These are phyloP conservation scores for Lanistes nyassanus DNA, from an alignment of 1,140 invertebrate genomes.

Conservation along the genomic window DNA sequence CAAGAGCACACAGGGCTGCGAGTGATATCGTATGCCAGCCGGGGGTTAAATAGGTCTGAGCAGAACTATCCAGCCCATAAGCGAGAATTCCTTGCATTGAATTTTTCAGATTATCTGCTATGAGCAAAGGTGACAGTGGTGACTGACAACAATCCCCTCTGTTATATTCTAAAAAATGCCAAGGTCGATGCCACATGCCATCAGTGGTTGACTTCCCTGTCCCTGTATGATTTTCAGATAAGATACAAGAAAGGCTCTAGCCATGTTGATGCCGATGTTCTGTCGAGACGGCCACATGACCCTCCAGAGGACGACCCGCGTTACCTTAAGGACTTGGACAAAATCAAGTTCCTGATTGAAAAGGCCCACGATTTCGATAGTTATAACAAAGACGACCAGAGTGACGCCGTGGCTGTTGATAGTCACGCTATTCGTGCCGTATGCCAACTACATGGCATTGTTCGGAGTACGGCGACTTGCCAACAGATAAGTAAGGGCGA, in stretches of 20 bases:
- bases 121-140: slow-evolving; percentile 23
- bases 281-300: neutral
- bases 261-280: slow-evolving; percentile 12
- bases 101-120: slow-evolving; percentile 32
- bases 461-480: no score
- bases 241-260: slow-evolving; percentile 19
- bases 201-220: slow-evolving; percentile 6
- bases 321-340: no score
- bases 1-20: slow-evolving; percentile 37
- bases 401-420: no score
- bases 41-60: slow-evolving; percentile 19
- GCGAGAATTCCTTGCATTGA: slow-evolving; percentile 28
- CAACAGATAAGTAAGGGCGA: no score
- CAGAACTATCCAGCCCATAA: slow-evolving; percentile 34
- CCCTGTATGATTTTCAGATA: slow-evolving; percentile 21
- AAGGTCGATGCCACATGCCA: slow-evolving; percentile 2
- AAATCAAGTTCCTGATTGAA: no score
- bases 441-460: no score
- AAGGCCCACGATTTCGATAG: no score
- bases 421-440: no score
- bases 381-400: no score
- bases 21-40: slow-evolving; percentile 42
- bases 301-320: neutral
- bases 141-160: slow-evolving; percentile 30
- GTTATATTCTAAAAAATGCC: slow-evolving; percentile 24